Evolutionary conservation across 2,113 vertebrate species (phyloP).

Genomic region (Probosciger aterrimus): DNA sequence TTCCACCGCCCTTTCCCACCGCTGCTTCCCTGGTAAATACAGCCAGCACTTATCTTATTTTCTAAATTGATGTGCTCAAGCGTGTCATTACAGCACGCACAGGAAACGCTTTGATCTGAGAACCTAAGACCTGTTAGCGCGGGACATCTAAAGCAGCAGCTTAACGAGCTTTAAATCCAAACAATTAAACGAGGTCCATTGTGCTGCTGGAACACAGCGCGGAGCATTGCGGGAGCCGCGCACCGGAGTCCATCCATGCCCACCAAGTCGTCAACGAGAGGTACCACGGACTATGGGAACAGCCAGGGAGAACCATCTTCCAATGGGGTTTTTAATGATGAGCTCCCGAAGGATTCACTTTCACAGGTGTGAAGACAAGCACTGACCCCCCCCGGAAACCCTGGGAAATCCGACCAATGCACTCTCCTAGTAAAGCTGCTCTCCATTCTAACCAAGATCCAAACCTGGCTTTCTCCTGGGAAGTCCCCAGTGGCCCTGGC

Average conservation of each 20-base stretch:
- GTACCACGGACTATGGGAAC: background rate
- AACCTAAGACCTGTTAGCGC: background rate
- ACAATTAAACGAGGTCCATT: background rate
- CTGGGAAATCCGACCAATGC: accelerated
- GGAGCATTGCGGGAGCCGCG: accelerated
- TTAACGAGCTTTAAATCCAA: conserved; percentile 39
- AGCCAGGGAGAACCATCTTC: background rate
- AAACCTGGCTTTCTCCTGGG: background rate
- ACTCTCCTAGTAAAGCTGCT: background rate
- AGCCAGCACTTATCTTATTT: background rate
- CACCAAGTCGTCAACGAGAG: accelerated
- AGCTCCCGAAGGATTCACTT: background rate
- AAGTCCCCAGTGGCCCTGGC: background rate
- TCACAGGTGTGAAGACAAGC: background rate
- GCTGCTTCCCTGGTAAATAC: background rate
- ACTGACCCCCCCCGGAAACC: accelerated
- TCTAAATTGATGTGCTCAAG: background rate
- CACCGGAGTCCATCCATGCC: background rate
- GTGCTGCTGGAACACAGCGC: background rate
- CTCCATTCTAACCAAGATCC: background rate
- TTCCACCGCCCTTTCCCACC: background rate
- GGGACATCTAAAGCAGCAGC: background rate
- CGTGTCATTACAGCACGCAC: background rate
- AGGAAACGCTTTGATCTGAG: conserved; percentile 1
- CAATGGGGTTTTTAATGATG: background rate